Percentiles rank a stretch among this genome's conserved stretches.
Evolutionary conservation across 2,888 invertebrate species (phyloP).

Genomic region (Mamestra brassicae): DNA sequence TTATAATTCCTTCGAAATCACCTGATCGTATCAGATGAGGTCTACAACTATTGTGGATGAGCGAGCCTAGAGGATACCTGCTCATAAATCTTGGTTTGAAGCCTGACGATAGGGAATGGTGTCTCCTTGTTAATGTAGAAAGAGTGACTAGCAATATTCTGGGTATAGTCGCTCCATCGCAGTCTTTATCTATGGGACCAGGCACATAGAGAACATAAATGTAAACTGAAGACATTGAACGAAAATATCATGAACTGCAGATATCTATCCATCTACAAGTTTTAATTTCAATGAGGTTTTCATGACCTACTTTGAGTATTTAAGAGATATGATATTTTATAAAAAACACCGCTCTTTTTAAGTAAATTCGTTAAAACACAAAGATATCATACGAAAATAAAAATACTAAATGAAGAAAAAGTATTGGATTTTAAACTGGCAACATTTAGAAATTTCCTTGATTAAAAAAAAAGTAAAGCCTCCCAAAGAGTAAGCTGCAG

Average conservation of each 20-base stretch:
- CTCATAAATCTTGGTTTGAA: neutral
- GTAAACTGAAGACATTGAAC: neutral
- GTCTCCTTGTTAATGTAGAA: neutral
- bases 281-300: constrained; percentile 18
- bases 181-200: no score
- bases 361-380: neutral
- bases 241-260: no score
- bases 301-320: constrained; percentile 17
- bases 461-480: neutral
- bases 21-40: no score
- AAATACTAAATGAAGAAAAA: neutral
- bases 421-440: neutral
- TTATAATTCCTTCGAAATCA: neutral
- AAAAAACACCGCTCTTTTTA: neutral
- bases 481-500: no score
- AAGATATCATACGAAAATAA: neutral
- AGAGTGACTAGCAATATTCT: no score
- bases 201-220: no score
- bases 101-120: neutral
- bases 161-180: no score
- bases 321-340: constrained; percentile 1
- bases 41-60: neutral
- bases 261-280: no score
- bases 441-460: neutral
- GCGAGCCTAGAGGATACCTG: neutral